Conservation (phyloP, 35 echinoderm and acorn worm species). For the Heliocidaris tuberculata region DNA sequence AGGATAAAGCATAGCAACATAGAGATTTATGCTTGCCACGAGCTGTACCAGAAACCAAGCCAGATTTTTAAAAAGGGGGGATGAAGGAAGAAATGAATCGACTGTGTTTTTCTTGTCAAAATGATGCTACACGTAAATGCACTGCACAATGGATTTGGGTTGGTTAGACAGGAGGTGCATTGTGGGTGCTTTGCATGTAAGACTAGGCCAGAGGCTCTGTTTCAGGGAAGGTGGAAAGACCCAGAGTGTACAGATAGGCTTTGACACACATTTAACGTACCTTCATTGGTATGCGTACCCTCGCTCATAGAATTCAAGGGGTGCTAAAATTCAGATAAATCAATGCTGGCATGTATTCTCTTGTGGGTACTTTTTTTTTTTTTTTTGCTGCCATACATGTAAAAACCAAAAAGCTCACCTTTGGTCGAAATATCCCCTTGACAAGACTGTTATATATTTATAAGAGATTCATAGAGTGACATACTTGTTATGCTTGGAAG, state of each 20-base stretch:
- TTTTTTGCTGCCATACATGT: neutral
- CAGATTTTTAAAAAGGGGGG: neutral
- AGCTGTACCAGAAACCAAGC: neutral
- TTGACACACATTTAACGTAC: neutral
- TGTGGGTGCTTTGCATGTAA: neutral
- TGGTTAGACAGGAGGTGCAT: neutral
- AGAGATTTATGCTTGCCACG: neutral
- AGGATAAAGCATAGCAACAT: neutral
- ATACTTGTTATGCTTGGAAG: neutral
- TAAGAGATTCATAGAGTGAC: neutral
- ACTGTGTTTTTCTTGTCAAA: neutral
- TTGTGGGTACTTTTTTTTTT: neutral
- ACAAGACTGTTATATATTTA: neutral
- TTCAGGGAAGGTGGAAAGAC: neutral
- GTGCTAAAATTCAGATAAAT: neutral
- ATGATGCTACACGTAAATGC: neutral
- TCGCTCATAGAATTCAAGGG: neutral
- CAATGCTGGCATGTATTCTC: conserved; percentile 10
- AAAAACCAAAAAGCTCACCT: neutral
- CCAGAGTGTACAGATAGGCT: neutral
- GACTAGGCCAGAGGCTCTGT: neutral
- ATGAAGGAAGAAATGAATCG: neutral
- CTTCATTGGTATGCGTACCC: neutral
- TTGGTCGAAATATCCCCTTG: neutral
- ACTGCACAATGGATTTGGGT: neutral